Conservation (phyloP, 2,113 vertebrate genomes). For the Henicopernis longicauda region DNA sequence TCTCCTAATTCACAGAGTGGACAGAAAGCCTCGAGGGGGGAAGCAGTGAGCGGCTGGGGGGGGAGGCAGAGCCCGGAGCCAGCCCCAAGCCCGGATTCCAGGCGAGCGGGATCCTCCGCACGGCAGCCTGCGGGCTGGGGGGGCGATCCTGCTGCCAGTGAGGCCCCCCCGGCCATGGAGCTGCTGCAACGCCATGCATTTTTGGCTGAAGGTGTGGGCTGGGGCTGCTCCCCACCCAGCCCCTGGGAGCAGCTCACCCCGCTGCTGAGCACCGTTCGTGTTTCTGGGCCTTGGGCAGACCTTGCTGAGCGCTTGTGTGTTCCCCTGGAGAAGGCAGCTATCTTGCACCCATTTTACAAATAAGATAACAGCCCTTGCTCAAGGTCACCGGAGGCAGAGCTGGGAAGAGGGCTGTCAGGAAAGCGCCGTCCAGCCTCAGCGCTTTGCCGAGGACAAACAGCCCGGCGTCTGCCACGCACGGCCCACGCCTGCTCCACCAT, state of each 20-base stretch:
- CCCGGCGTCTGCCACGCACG: background rate
- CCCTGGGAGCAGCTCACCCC: background rate
- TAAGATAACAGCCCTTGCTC: constrained; percentile 27
- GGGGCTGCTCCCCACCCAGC: background rate
- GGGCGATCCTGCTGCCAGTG: rapidly evolving
- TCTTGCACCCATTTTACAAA: background rate
- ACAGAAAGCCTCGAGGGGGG: background rate
- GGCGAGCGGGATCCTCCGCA: background rate
- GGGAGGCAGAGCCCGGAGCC: background rate
- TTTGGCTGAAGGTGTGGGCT: background rate
- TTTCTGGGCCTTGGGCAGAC: background rate
- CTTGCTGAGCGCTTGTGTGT: background rate
- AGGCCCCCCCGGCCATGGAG: background rate
- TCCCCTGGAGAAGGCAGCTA: background rate
- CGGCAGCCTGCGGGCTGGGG: background rate
- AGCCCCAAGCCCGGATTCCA: background rate
- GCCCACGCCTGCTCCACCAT: rapidly evolving
- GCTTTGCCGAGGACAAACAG: background rate
- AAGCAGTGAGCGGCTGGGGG: background rate
- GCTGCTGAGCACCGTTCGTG: rapidly evolving
- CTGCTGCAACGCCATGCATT: background rate
- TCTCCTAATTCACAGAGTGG: background rate
- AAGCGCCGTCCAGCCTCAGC: background rate
- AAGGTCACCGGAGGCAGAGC: background rate
- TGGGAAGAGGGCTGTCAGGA: background rate